Evolutionary conservation across 2,113 vertebrate genomes (phyloP).

Genomic region (Cheirogaleus medius): DNA sequence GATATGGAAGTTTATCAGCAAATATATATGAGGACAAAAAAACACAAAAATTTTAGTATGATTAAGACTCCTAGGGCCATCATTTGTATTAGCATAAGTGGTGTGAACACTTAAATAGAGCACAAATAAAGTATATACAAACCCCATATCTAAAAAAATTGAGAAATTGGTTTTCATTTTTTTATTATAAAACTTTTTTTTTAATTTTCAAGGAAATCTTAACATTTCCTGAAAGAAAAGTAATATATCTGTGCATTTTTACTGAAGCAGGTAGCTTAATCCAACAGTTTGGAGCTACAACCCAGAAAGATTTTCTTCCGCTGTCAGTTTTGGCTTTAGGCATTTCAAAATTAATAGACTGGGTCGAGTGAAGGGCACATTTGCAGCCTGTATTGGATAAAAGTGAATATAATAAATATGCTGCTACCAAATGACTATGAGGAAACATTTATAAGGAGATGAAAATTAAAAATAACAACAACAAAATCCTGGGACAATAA

Average conservation of each 20-base stretch:
- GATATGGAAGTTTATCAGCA: background rate
- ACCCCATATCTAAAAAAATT: background rate
- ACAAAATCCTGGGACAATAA: constrained; percentile 29
- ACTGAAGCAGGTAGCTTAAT: background rate
- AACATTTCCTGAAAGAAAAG: background rate
- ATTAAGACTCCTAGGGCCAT: background rate
- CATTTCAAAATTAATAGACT: constrained; percentile 67
- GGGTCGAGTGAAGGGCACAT: constrained; percentile 37
- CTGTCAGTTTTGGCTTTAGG: constrained; percentile 52
- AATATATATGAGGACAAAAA: background rate
- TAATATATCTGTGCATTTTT: background rate
- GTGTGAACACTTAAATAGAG: background rate
- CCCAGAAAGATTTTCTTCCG: background rate
- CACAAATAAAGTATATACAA: background rate
- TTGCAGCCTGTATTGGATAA: constrained; percentile 39
- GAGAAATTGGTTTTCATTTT: background rate
- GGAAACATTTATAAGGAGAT: constrained; percentile 44
- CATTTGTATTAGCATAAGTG: background rate
- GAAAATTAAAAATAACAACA: background rate
- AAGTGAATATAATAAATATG: constrained; percentile 60
- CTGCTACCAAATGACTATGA: constrained; percentile 33
- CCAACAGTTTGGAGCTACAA: background rate
- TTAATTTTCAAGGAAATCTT: background rate
- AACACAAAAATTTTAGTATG: background rate
- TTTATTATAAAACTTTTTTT: background rate